Conservation (phyloP, 2,113 vertebrate species). For the Zosterops hypoxanthus region DNA sequence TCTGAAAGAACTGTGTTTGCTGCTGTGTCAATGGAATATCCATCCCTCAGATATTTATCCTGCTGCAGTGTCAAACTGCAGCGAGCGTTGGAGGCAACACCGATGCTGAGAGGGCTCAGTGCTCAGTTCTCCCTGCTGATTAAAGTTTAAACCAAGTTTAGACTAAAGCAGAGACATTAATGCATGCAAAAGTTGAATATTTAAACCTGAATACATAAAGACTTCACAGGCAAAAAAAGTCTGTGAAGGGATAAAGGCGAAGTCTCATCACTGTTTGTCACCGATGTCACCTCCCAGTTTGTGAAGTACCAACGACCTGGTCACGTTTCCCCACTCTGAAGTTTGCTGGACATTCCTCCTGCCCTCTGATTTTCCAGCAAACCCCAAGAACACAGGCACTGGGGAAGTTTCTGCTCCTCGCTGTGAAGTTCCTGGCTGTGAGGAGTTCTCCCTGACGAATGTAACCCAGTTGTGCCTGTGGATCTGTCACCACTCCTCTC, state of each 20-base stretch:
- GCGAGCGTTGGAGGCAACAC: neutral
- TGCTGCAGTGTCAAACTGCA: neutral
- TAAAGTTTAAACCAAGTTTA: constrained; percentile 22
- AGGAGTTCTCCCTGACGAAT: constrained; percentile 28
- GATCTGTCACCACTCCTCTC: constrained; percentile 68
- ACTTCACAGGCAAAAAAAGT: neutral
- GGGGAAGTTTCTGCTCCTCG: neutral
- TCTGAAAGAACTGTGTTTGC: neutral
- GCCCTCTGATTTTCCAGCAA: neutral
- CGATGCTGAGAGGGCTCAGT: neutral
- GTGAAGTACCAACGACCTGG: fast-evolving
- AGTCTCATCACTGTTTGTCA: neutral
- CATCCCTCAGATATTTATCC: constrained; percentile 15
- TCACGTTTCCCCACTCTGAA: neutral
- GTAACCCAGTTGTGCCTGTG: constrained; percentile 66
- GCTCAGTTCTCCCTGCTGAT: neutral
- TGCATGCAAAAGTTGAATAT: neutral
- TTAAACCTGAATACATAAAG: constrained; percentile 8
- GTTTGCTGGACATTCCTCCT: neutral
- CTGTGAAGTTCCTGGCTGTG: constrained; percentile 26
- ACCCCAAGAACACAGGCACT: fast-evolving
- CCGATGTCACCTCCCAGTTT: neutral
- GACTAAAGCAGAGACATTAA: neutral
- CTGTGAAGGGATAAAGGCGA: neutral
- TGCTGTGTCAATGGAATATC: neutral